A percentile compares a stretch with the other conserved stretches of the same genome.
Evolutionary conservation across 2,888 invertebrate genomes (phyloP).

Genomic region (Drosophila hawaiiensis): DNA sequence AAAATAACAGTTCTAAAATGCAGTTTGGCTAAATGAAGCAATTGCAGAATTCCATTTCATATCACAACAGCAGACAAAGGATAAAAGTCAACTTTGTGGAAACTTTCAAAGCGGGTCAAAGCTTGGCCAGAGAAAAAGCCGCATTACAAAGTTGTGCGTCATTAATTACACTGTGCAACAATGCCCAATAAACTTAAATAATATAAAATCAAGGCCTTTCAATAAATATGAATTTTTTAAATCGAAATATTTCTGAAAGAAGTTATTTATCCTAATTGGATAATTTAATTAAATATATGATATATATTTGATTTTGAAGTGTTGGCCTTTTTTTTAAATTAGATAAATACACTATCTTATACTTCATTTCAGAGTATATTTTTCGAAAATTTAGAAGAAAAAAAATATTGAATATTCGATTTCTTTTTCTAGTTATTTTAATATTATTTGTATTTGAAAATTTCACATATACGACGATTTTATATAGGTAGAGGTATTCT

Average conservation of each 20-base stretch:
- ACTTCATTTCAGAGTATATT: no score
- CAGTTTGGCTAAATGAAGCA: slow-evolving; percentile 5
- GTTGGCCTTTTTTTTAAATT: background rate
- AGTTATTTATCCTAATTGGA: background rate
- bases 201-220: background rate
- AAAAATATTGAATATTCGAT: no score
- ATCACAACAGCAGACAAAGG: slow-evolving; percentile 28
- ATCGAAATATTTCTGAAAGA: background rate
- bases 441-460: no score
- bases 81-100: slow-evolving; percentile 19
- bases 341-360: no score
- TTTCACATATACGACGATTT: background rate
- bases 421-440: background rate
- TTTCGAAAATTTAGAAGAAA: no score
- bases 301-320: background rate
- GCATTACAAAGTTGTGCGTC: background rate
- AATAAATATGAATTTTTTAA: background rate
- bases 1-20: slow-evolving; percentile 23
- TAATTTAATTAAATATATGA: background rate
- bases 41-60: slow-evolving; percentile 26
- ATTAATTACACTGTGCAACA: slow-evolving; percentile 3
- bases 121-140: background rate
- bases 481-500: background rate
- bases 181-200: background rate
- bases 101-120: background rate